These are phyloP conservation scores for Drosophila quinaria DNA, from an alignment of 2,888 invertebrate species.

Conservation along the genomic window DNA sequence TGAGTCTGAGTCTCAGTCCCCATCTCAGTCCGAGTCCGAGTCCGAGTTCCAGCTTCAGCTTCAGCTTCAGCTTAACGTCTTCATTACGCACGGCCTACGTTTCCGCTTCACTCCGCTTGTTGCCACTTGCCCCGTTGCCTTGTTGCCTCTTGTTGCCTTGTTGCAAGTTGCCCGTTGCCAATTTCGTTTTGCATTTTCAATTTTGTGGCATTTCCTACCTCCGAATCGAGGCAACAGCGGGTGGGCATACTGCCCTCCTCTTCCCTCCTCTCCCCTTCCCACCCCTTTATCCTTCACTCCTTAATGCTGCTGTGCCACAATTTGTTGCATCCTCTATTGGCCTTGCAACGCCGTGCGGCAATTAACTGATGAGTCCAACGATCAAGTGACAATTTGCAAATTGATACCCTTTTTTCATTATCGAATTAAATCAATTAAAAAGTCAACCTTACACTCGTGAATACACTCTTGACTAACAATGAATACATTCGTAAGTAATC, in stretches of 20 bases:
- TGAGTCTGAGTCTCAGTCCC: constrained; percentile 4
- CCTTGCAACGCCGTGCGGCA: constrained; percentile 53
- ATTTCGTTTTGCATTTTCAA: constrained; percentile 81
- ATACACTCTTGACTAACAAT: constrained; percentile 8
- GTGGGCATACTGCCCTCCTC: constrained; percentile 44
- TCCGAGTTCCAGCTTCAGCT: constrained; percentile 13
- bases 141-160: constrained; percentile 23
- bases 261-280: no score
- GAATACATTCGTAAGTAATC: constrained; percentile 5
- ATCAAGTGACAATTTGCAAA: constrained; percentile 61
- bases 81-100: constrained; percentile 77
- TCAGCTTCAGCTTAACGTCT: constrained; percentile 72
- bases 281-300: neutral
- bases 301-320: constrained; percentile 5
- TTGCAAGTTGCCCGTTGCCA: constrained; percentile 56
- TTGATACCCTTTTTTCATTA: neutral
- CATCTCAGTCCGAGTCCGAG: constrained; percentile 2
- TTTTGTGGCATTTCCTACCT: constrained; percentile 76
- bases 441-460: constrained; percentile 3
- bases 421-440: constrained; percentile 34
- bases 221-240: constrained; percentile 54
- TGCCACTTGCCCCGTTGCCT: constrained; percentile 26
- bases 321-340: constrained; percentile 13
- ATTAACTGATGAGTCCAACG: constrained; percentile 66
- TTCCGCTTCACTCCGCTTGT: constrained; percentile 40